Percentiles rank a stretch among this genome's conserved stretches.
These are phyloP conservation scores for Aldrovandia affinis DNA, from an alignment of 2,797 vertebrate genomes.

Conservation along the genomic window DNA sequence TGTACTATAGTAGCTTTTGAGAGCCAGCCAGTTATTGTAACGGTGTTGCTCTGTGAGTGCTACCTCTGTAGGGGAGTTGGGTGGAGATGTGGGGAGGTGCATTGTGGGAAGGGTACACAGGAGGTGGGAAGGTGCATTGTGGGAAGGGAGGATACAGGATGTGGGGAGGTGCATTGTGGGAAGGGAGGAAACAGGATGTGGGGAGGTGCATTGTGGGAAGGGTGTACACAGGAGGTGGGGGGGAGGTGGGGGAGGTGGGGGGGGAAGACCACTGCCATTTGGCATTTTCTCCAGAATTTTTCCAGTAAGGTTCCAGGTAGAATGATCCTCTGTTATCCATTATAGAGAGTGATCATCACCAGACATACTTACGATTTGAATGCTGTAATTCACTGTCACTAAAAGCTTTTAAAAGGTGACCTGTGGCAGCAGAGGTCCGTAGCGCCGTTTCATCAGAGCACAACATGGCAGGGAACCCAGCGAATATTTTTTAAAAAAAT, in stretches of 20 bases:
- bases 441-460: not conserved
- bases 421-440: not conserved
- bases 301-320: not conserved
- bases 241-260: not conserved
- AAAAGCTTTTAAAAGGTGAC: not conserved
- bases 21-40: not conserved
- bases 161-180: not conserved
- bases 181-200: not conserved
- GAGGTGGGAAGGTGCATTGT: too few species aligned
- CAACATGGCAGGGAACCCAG: too few species aligned
- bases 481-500: too few species aligned
- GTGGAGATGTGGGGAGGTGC: not conserved
- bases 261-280: not conserved
- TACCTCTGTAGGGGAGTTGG: not conserved
- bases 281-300: not conserved
- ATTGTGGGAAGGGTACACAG: not conserved
- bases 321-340: too few species aligned
- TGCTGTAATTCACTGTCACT: not conserved
- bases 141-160: not conserved
- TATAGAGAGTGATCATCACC: too few species aligned
- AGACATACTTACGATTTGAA: not conserved
- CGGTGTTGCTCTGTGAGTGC: not conserved
- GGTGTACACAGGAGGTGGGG: too few species aligned
- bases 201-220: not conserved
- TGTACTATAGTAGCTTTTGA: not conserved